Evolutionary conservation across 2,113 vertebrate genomes (phyloP).

Genomic region (Gobiocypris rarus): DNA sequence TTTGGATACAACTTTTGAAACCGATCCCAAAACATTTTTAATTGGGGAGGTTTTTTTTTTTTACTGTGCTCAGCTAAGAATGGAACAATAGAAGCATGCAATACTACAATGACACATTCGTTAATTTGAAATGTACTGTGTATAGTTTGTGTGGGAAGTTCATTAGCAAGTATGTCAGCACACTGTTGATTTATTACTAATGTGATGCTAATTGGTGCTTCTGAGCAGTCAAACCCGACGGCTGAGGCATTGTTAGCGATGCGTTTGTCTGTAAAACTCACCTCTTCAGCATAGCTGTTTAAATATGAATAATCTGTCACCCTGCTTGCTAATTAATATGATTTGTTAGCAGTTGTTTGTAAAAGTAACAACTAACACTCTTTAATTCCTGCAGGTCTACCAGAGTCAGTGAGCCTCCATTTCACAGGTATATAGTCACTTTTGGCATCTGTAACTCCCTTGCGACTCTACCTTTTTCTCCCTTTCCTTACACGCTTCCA

Average conservation of each 20-base stretch:
- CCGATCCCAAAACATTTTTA: neutral
- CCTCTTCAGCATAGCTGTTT: neutral
- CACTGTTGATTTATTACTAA: neutral
- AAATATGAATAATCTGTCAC: neutral
- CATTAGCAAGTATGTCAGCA: neutral
- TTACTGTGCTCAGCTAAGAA: neutral
- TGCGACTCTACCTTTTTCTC: neutral
- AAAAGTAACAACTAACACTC: conserved; percentile 37
- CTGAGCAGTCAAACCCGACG: neutral
- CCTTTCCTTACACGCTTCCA: conserved; percentile 26
- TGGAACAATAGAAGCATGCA: conserved; percentile 4
- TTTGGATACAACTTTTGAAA: neutral
- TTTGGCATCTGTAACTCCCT: neutral
- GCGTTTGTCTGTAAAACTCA: neutral
- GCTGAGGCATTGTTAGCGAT: neutral
- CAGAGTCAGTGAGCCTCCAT: conserved; percentile 88
- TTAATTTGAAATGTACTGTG: neutral
- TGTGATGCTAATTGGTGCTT: neutral
- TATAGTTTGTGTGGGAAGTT: neutral
- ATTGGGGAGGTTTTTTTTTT: neutral
- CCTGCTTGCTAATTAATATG: neutral
- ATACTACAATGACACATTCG: neutral
- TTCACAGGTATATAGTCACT: conserved; percentile 86
- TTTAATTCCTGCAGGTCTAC: conserved; percentile 82
- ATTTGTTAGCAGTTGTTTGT: neutral